Evolutionary conservation across 2,113 vertebrate genomes (phyloP), one percentile per base, ranked within the genome.

Genomic region (Dascyllus trimaculatus): DNA sequence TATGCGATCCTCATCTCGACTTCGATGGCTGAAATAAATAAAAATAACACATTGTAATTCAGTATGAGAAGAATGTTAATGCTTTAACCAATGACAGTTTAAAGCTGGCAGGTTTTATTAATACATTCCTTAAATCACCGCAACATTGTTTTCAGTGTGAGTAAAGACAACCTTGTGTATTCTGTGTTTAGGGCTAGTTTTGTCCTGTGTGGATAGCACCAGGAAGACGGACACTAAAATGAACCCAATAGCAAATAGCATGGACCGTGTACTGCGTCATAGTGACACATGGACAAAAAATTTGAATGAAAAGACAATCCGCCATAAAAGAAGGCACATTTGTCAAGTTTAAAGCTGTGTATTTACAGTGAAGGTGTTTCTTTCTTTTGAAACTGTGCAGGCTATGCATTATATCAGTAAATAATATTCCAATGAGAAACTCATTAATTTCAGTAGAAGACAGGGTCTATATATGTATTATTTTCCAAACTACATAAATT

Each of bases 1-100:
- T 81, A 92, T 57, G 70, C 94, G 95, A 18, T 99, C 97, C 48
- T 99, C 98, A 71, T 99, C 97, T 93, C 95, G 95, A 93, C 96
- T 98, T 88, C 96, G 95, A 90, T 96, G 96, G 90, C 97, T 99
- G 26, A 59, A 89, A 85, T 32, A 57, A 75, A 56, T 6, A 52
- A 71, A 61, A 81, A 51, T n/a, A 40, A 64, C 13, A 60, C 1
- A 11, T 2, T 17, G 15, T 5, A 26, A 63, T 72, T 66, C 25
- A 64, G 46, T 56, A 21, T 1, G 0, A 29, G 25, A 57, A 11
- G 10, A 74, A 14, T 32, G 5, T 15, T 4, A n/a, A 26, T 17
- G 29, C 11, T 40, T 32, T 22, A 25, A 65, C 57, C 15, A 35
- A 14, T 21, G 5, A 24, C 15, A 71, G 24, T 49, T 40, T 46